Percentiles rank a stretch among this genome's conserved stretches.
Conservation (phyloP, 2,113 vertebrate genomes). For the Aphelocoma coerulescens region DNA sequence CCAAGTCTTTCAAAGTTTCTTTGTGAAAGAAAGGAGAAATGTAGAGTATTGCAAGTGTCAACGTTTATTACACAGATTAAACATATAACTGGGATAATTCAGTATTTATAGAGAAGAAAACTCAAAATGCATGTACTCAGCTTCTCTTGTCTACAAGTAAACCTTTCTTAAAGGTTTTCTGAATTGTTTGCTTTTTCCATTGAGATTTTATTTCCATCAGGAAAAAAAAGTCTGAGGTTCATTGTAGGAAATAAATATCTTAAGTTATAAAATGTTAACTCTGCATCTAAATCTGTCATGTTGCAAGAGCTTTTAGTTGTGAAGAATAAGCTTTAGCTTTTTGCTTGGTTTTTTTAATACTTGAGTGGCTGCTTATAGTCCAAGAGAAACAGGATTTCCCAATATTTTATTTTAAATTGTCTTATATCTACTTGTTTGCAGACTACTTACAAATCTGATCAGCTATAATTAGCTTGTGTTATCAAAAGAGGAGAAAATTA, state of each 20-base stretch:
- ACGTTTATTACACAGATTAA: not conserved
- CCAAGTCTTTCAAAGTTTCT: not conserved
- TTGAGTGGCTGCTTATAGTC: not conserved
- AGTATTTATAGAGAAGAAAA: not conserved
- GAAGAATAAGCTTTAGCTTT: not conserved
- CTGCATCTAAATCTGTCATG: not conserved
- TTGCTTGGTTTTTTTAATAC: not conserved
- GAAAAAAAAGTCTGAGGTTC: not conserved
- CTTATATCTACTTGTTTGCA: not conserved
- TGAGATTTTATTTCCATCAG: not conserved
- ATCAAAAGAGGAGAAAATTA: constrained; percentile 13
- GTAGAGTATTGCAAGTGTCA: not conserved
- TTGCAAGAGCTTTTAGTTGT: not conserved
- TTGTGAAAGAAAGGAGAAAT: not conserved
- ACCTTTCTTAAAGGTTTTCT: not conserved
- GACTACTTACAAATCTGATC: not conserved
- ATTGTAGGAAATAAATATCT: not conserved
- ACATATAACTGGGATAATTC: not conserved
- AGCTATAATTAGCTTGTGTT: constrained; percentile 15
- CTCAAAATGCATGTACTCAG: not conserved
- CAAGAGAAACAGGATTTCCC: not conserved
- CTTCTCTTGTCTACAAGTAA: not conserved
- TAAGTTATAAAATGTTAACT: not conserved
- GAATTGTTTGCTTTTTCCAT: not conserved
- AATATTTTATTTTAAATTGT: not conserved